phyloP scores from a whole-genome alignment of 2,797 vertebrate species.

The Rhyacichthys aspro region DNA sequence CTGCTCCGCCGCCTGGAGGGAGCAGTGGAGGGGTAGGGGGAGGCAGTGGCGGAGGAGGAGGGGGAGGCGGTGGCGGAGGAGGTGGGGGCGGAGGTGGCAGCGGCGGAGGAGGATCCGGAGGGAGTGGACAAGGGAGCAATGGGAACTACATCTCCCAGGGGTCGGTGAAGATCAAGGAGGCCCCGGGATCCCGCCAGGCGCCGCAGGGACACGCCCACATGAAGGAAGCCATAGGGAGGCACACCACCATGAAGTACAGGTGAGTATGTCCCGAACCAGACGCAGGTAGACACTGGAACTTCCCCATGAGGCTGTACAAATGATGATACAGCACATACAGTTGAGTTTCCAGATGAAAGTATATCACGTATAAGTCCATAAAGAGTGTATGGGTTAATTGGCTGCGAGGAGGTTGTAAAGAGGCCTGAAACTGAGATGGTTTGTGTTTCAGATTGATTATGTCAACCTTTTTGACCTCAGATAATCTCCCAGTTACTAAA shows the following conservation, averaged over 20 bases:
- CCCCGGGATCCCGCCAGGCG: constrained; percentile 62
- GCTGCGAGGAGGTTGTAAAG: constrained; percentile 1
- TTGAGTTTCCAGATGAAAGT: no score
- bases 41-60: constrained; percentile 60
- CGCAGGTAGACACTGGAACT: constrained; percentile 9
- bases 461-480: constrained; percentile 39
- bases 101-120: constrained; percentile 62
- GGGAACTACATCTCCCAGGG: constrained; percentile 77
- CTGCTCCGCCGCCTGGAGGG: constrained; percentile 81
- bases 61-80: constrained; percentile 46
- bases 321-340: not conserved
- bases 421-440: constrained; percentile 2
- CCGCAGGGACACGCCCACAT: constrained; percentile 83
- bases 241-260: constrained; percentile 85
- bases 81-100: constrained; percentile 55
- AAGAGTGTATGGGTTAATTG: constrained; percentile 1
- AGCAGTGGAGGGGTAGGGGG: constrained; percentile 75
- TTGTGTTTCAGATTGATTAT: constrained; percentile 47
- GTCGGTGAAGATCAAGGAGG: constrained; percentile 76
- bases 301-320: not conserved
- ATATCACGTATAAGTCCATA: no score
- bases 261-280: constrained; percentile 60
- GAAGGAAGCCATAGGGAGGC: constrained; percentile 84
- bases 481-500: constrained; percentile 31
- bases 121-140: constrained; percentile 75